These are phyloP conservation scores for Matsumurasca onukii DNA, from an alignment of 1,140 invertebrate genomes.

Conservation along the genomic window DNA sequence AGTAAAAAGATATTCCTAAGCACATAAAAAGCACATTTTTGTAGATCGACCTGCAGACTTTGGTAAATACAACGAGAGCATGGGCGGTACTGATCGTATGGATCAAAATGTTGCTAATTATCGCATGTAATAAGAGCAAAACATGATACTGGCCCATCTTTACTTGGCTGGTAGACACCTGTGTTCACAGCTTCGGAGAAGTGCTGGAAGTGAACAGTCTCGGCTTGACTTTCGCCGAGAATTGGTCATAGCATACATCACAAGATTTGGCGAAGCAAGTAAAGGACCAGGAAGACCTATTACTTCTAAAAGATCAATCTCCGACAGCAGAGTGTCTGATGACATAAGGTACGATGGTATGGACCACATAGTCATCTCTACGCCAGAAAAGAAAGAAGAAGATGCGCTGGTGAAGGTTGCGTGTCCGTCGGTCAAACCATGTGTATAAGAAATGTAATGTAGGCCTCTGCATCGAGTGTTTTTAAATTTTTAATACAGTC, in stretches of 20 bases:
- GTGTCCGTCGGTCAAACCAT: neutral
- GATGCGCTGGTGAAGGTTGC: no score
- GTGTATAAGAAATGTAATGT: conserved; percentile 28
- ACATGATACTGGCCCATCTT: conserved; percentile 48
- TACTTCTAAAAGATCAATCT: neutral
- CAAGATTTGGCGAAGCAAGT: no score
- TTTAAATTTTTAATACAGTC: conserved; percentile 14
- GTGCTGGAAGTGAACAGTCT: conserved; percentile 31
- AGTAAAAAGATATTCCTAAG: conserved; percentile 26
- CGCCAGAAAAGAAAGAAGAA: conserved; percentile 28
- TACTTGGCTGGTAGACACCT: conserved; percentile 43
- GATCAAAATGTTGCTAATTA: conserved; percentile 47
- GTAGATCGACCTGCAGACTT: conserved; percentile 10
- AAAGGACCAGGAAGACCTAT: conserved; percentile 28
- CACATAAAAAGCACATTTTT: conserved; percentile 23
- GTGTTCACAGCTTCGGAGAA: conserved; percentile 42
- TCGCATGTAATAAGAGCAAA: conserved; percentile 45
- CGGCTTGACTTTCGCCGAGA: conserved; percentile 40
- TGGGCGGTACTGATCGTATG: conserved; percentile 45
- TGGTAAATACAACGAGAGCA: conserved; percentile 15
- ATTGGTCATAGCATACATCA: conserved; percentile 37
- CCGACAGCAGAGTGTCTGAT: neutral
- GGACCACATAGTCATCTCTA: conserved; percentile 22
- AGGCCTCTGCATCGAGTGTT: conserved; percentile 28
- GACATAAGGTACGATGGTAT: conserved; percentile 26